Evolutionary conservation across 2,113 vertebrate species (phyloP).

Genomic region (Noturus placidus): DNA sequence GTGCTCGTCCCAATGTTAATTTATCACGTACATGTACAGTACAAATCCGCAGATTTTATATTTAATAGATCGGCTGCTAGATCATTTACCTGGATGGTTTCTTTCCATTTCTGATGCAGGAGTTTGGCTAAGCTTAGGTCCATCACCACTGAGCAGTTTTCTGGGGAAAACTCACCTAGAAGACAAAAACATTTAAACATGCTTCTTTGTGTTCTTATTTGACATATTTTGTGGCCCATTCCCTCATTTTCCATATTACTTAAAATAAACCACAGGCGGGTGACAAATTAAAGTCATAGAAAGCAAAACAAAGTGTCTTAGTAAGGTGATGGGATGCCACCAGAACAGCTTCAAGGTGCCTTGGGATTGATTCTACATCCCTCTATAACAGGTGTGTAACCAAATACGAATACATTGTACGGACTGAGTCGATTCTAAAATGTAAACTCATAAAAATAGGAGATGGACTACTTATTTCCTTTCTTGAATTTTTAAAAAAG

Average conservation of each 20-base stretch:
- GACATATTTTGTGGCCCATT: neutral
- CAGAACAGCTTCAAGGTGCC: neutral
- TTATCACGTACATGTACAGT: too few relatives aligned
- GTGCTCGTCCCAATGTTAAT: neutral
- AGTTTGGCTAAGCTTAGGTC: constrained; percentile 90
- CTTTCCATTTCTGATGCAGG: constrained; percentile 96
- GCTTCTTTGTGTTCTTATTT: neutral
- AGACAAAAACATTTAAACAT: neutral
- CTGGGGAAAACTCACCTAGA: constrained; percentile 79
- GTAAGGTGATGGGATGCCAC: neutral
- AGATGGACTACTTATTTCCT: neutral
- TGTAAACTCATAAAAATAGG: too few relatives aligned
- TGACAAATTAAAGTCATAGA: neutral
- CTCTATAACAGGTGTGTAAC: neutral
- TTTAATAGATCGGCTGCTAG: neutral
- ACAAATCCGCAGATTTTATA: neutral
- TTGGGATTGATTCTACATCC: neutral
- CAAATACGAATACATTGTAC: neutral
- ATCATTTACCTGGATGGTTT: constrained; percentile 80
- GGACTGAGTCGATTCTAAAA: neutral
- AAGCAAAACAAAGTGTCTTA: neutral
- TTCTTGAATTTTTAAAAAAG: neutral
- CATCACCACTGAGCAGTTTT: constrained; percentile 90
- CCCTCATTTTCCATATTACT: neutral
- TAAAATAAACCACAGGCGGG: neutral